Base-by-base conservation (phyloP, 2,888 invertebrate genomes). In the Taenaris catops region DNA sequence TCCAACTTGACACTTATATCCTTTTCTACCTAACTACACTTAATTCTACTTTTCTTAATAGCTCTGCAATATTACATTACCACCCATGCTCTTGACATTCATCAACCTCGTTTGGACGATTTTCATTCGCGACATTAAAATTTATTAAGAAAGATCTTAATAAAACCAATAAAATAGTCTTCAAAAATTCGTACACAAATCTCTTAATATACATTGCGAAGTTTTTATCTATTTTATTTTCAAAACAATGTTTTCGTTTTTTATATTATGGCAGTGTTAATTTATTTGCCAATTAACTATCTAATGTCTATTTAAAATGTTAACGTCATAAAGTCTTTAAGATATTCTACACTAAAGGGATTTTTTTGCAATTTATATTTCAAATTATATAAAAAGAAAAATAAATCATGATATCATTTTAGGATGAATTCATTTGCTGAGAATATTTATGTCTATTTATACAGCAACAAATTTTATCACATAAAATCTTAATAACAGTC, bases 121-220 rank as follows among this genome's bases (percentile, higher is more conserved):
- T 63, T 64, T 63, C 61, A 46, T 49, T 55, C 40, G 51, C 46
- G 42, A 45, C 39, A 46, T 43, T 46, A 39, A 46, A n/a, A 32
- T 45, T 46, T 46, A 38, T 40, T 52, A 51, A 43, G 40, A 60
- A 63, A 62, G 59, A 67, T 63, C 59, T 55, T 49, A 53, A 49
- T 46, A 53, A 71, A 74, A 76, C 64, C 56, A 70, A 70, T 68
- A 74, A 75, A 79, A 78, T 67, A 71, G 69, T 70, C 70, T 59
- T 81, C 76, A 72, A 81, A 83, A 81, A 79, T 69, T 71, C 74
- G 67, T 80, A 80, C 74, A 79, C 63, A 74, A 68, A 60, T 58
- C 64, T 64, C 55, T 66, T 69, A 69, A 46, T 61, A 53, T 66
- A 53, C 37, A 43, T 51, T 46, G 57, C 59, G 64, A 66, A 61